Evolutionary conservation across 30 jellyfish, hydroid and myxozoan species (phyloP), one percentile per base, ranked within the genome.

Genomic region (Chironex yamaguchii): DNA sequence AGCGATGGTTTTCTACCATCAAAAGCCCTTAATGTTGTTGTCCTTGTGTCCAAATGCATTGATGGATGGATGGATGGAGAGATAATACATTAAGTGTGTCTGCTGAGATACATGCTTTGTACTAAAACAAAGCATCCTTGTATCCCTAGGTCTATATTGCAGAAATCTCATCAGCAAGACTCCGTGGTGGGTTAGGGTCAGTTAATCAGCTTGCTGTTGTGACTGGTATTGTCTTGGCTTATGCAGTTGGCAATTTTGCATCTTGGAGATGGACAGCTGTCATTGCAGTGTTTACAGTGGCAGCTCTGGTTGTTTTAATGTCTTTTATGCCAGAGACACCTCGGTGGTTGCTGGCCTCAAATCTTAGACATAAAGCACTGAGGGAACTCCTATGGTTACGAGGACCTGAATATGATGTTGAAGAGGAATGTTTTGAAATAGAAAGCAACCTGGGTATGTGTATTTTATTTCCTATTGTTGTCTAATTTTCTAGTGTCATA

Each of bases 111-210:
- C 22, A 17, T 20, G 29, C 0, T 2, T 3, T 0, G n/a, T n/a
- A n/a, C n/a, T n/a, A n/a, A n/a, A n/a, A n/a, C n/a, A n/a, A n/a
- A n/a, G n/a, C n/a, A n/a, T 62, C 20, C 54, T 31, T 3, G 24
- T 32, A 9, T 69, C 30, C 33, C 13, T 26, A 93, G 98, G 96
- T 93, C 50, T 93, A 93, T 65, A 93, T 93, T 17, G 98, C 97
- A 67, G 98, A 93, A 72, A 76, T 93, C 20, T 85, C 98, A 1
- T 89, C 95, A 22, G 89, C 97, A 23, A 28, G 85, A 20, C 62
- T 81, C 66, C 90, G 98, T 30, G 98, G 98, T 6, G 98, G 97
- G 12, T 96, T 93, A 48, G 98, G 98, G 6, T 89, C 98, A n/a
- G 51, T 93, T 29, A 93, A 93, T 71, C 98, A 93, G 58, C 82